Evolutionary conservation across 2,888 invertebrate species (phyloP), one percentile per base, ranked within the genome.

Genomic region (Aphrophora alni): DNA sequence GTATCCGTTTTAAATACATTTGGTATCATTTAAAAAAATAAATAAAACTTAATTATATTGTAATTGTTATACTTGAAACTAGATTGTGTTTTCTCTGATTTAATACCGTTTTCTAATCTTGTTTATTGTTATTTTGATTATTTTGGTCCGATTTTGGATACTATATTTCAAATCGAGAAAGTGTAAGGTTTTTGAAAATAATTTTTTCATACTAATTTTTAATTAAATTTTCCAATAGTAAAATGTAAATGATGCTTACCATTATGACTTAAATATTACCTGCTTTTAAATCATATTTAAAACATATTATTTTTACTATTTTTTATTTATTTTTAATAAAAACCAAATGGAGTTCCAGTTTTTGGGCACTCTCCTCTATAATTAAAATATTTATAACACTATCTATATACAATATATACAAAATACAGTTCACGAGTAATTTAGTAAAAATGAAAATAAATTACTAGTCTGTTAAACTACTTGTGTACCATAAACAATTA

Each of bases 181-280:
- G 59, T 75, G 75, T 75, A 75, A 75, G 73, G 73, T 75, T 75
- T 75, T 75, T 38, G 4, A 2, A 38, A 75, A 51, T 21, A 24
- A 38, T 38, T 38, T 38, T 17, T 75, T 75, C 24, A 75, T 14
- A 25, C 26, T 24, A 44, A 75, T 75, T 25, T 21, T 75, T 75
- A 17, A 75, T 24, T 75, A 75, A 10, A 75, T 44, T 75, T 75
- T 21, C 25, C 25, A 44, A 25, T 38, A 75, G 21, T 51, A 24
- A 44, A 75, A 25, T 51, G n/a, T 17, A 75, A 75, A 38, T 75
- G 51, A 44, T 73, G 27, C 26, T 27, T 73, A 72, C 5, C 68
- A 68, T 68, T n/a, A 68, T 68, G 14, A 68, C 4, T 4, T 68
- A 68, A 68, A 68, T 68, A 68, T 68, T 68, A n/a, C 5, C 4